Base-by-base conservation (phyloP, 23 tunicate genomes). In the Botrylloides violaceus region DNA sequence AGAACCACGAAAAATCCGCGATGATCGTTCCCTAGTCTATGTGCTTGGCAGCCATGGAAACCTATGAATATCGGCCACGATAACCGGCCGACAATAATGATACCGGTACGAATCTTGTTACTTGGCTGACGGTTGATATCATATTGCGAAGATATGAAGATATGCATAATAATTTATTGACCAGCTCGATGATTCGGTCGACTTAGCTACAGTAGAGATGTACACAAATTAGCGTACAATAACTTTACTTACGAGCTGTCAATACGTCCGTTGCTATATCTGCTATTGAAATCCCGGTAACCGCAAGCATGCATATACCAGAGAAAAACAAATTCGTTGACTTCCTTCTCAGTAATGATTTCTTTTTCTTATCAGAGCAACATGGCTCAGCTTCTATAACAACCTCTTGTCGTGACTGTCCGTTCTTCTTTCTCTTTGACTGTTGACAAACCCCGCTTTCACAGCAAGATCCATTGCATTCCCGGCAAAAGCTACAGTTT, bases 251-350 rank as follows among this genome's bases (percentile, higher is more conserved):
- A 68, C 74, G 58, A 32, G 74, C 56, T 43, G 74, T 43, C 22
- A 68, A 26, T 9, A 68, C 74, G n/a, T 68, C 74, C 23, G 74
- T 68, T 43, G 56, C 74, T n/a, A 68, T 68, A 68, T 68, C 74
- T 5, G 74, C 74, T 4, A 68, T 43, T 4, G 74, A 68, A 4
- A 68, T 23, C 9, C 43, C 57, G 23, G 74, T 68, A n/a, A 68
- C 74, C 26, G 29, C 74, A 1, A 68, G 18, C 74, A 68, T 68
- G 29, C 74, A 68, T 0, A 68, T 32, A 25, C 74, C 74, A 24
- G 74, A 68, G 6, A 68, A 19, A 19, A 68, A 68, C n/a, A 68
- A 35, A 37, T 43, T 68, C n/a, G 74, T 68, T 19, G 74, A 68
- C 37, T 68, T 68, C 37, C 74, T 68, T 30, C 21, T 20, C 27